Base-by-base conservation (phyloP, 2,113 vertebrate species). In the Sebastes fasciatus region DNA sequence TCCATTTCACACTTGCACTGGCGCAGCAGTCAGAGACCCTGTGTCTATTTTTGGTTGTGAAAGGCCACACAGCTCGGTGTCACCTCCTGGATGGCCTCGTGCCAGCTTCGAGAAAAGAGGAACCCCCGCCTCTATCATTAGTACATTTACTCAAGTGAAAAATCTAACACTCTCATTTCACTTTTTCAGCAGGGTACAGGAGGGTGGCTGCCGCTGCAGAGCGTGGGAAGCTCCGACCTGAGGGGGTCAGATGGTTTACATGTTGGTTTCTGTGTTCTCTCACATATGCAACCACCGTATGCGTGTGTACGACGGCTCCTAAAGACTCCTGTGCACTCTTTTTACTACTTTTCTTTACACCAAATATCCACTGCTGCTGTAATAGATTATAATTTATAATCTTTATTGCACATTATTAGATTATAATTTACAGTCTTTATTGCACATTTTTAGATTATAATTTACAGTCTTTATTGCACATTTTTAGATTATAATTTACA, bases 151-250 rank as follows among this genome's bases (percentile, higher is more conserved):
- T 92, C 82, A 91, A 80, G 85, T 80, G 90, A 90, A 91, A 90
- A 89, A 92, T 82, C 23, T 68, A 89, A 82, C 42, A 43, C 76
- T 95, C 83, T 95, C 94, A 91, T 91, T 92, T 94, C 94, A 91
- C 89, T 92, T 93, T 91, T 93, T 88, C 69, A 67, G 83, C 67
- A 58, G 61, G 77, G 13, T 77, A 68, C 54, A 77, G 26, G 73
- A 78, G 80, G 79, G 67, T 71, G 79, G 77, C 46, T 72, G 57
- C 66, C 1, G 10, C 69, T 54, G 34, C 34, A 11, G 79, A 83
- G 71, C 62, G 79, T 90, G 77, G 68, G 74, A 82, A 82, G 1
- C 57, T 9, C 48, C 11, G 8, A 54, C 0, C 6, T 7, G 21
- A 74, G 5, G 14, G 19, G 69, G 63, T 69, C 68, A 76, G 66